Evolutionary conservation across 2,113 vertebrate genomes (phyloP), one percentile per base, ranked within the genome.

Genomic region (Callaeas wilsoni): DNA sequence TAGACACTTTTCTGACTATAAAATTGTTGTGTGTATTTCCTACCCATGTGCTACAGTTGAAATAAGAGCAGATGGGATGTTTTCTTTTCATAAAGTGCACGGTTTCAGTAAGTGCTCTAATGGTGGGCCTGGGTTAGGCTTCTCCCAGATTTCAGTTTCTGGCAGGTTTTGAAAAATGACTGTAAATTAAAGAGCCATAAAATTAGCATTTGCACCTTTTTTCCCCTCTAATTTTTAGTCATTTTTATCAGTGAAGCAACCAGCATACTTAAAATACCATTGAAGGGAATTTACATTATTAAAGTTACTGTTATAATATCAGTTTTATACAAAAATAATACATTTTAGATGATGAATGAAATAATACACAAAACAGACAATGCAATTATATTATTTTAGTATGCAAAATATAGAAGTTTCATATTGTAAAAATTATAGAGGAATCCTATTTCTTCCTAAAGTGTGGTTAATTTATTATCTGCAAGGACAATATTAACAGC

Each of bases 161-260:
- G 18, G 7, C 11, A 59, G 27, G 6, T 68, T 81, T 82, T 91
- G 74, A 91, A 75, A 94, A 90, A 87, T 41, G 20, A 44, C 57
- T 75, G 44, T 23, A 73, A 82, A 82, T 84, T 49, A 46, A 79
- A 62, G 84, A 57, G 15, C 5, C 25, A 75, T 22, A 27, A 71
- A 79, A 76, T 76, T 46, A 49, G 9, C 32, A 53, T 60, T 59
- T 68, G 8, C 7, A 52, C 26, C 30, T 32, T 22, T 6, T 4
- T 1, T 1, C 1, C 2, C 6, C 4, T 1, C 10, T 11, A 13
- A 2, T 1, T 84, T 74, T 35, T 55, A 18, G 14, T 63, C 6
- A 59, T 37, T 87, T 93, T 56, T 79, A 64, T 78, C 21, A 71
- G 22, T n/a, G n/a, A 85, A 87, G 71, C 10, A 44, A 75, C 7